Percentiles rank a stretch among this genome's conserved stretches.
Conservation (phyloP, 2,888 invertebrate genomes). For the Drosophila mettleri region DNA sequence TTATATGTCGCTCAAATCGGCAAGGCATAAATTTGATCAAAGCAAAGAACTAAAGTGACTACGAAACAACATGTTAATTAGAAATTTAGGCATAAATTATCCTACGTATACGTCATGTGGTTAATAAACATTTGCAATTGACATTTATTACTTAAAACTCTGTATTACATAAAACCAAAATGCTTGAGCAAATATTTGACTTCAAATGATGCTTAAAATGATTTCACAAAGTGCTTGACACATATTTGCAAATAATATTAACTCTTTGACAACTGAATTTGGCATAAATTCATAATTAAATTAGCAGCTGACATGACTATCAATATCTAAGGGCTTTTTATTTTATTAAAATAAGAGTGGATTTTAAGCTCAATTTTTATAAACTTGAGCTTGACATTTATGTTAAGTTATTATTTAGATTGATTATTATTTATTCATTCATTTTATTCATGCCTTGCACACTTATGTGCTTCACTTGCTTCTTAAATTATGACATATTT, state of each 20-base stretch:
- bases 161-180: too few relatives aligned
- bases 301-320: too few relatives aligned
- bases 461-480: background rate
- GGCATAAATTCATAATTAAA: background rate
- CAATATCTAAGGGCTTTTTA: background rate
- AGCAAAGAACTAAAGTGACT: too few relatives aligned
- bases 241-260: background rate
- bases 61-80: background rate
- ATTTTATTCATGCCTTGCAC: too few relatives aligned
- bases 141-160: conserved; percentile 13
- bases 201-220: background rate
- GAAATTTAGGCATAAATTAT: background rate
- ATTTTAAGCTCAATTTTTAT: too few relatives aligned
- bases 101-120: conserved; percentile 7
- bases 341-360: background rate
- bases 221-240: background rate
- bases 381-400: too few relatives aligned
- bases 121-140: background rate
- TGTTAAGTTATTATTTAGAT: background rate
- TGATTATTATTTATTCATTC: too few relatives aligned
- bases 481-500: background rate
- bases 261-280: background rate
- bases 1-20: background rate
- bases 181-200: background rate
- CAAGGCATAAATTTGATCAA: background rate